Evolutionary conservation across 2,888 invertebrate genomes (phyloP).

Genomic region (Drosophila cyrtoloma): DNA sequence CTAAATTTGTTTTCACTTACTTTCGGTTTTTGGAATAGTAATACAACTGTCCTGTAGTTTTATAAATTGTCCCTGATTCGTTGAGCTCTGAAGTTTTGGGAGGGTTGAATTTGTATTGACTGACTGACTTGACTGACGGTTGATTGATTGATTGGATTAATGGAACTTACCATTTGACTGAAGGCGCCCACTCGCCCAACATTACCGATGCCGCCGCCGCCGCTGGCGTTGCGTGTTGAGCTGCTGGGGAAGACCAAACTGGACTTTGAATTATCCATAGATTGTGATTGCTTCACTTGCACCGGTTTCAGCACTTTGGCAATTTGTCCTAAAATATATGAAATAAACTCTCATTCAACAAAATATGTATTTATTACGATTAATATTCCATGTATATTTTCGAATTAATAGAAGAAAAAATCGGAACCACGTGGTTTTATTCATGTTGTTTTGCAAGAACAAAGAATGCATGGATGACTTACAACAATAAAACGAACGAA

Average conservation of each 20-base stretch:
- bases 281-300: constrained; percentile 80
- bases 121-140: not conserved
- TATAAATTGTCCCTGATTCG: constrained; percentile 82
- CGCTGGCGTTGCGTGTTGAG: constrained; percentile 55
- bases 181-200: constrained; percentile 77
- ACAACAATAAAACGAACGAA: constrained; percentile 5
- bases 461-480: not conserved
- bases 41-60: constrained; percentile 82
- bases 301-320: constrained; percentile 82
- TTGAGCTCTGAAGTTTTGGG: constrained; percentile 70
- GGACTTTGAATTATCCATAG: constrained; percentile 57
- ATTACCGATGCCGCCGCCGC: constrained; percentile 61
- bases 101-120: not conserved
- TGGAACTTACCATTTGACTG: constrained; percentile 78
- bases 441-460: not conserved
- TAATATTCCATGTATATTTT: not conserved
- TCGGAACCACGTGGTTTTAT: constrained; percentile 1
- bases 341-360: not conserved
- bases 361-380: not conserved
- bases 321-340: constrained; percentile 80
- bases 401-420: not conserved
- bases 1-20: constrained; percentile 64
- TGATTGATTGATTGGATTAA: not conserved
- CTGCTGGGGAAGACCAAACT: constrained; percentile 60
- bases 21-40: constrained; percentile 79